A percentile compares a stretch with the other conserved stretches of the same genome.
Conservation (phyloP, 2,113 vertebrate genomes). For the Xiphophorus hellerii region DNA sequence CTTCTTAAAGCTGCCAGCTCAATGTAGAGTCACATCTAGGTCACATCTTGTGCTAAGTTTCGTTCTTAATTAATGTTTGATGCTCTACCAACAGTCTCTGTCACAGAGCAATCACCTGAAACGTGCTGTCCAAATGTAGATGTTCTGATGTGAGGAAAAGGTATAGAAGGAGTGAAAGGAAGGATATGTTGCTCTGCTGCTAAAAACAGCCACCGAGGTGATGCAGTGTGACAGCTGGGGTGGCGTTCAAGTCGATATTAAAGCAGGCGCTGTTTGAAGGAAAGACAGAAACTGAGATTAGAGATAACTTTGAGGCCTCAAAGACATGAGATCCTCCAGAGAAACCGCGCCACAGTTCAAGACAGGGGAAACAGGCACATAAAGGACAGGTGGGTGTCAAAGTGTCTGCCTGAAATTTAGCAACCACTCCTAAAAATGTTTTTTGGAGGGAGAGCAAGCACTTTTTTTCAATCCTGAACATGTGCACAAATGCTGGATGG, state of each 20-base stretch:
- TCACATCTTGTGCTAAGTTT: conserved; percentile 37
- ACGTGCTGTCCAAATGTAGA: conserved; percentile 25
- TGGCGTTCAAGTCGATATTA: conserved; percentile 36
- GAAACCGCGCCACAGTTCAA: conserved; percentile 26
- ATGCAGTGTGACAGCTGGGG: conserved; percentile 17
- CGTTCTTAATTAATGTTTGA: conserved; percentile 46
- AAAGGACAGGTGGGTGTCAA: conserved; percentile 11
- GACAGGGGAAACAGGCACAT: conserved; percentile 26
- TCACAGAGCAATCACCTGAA: conserved; percentile 28
- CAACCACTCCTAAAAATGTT: conserved; percentile 51
- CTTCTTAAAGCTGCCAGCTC: conserved; percentile 61
- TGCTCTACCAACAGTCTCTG: conserved; percentile 38
- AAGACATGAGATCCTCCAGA: conserved; percentile 36
- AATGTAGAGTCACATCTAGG: conserved; percentile 55
- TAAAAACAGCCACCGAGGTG: conserved; percentile 18
- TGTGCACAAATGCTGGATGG: neutral
- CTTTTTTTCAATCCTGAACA: conserved; percentile 39
- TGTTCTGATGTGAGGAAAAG: conserved; percentile 19
- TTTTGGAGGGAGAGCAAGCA: conserved; percentile 37
- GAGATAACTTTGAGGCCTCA: conserved; percentile 47
- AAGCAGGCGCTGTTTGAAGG: conserved; percentile 26
- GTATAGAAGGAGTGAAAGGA: neutral
- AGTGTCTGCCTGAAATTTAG: conserved; percentile 25
- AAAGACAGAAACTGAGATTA: conserved; percentile 54
- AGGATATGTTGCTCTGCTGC: neutral